These are phyloP conservation scores for Charina bottae DNA, from an alignment of 2,113 vertebrate species.

Conservation along the genomic window DNA sequence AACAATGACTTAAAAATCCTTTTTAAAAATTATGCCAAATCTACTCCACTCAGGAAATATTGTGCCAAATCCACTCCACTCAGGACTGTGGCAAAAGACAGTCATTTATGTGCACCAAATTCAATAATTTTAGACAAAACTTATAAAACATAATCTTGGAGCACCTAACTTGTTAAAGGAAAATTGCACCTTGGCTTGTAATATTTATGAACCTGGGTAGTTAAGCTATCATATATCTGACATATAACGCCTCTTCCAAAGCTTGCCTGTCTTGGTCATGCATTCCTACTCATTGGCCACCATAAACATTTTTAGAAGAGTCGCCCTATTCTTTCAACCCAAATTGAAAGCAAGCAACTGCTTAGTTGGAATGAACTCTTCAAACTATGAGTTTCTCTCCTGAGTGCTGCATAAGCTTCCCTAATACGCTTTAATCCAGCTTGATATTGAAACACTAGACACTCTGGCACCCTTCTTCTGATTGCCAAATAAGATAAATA, in stretches of 20 bases:
- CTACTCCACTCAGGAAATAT: neutral
- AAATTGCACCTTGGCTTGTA: neutral
- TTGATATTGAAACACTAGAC: conserved; percentile 64
- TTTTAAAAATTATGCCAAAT: neutral
- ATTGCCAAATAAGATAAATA: conserved; percentile 47
- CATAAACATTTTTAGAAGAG: conserved; percentile 2
- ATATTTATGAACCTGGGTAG: neutral
- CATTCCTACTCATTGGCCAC: neutral
- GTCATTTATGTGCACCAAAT: neutral
- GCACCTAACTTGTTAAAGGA: neutral
- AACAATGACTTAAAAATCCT: neutral
- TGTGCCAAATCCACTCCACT: neutral
- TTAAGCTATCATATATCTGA: neutral
- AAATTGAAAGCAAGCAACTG: conserved; percentile 53
- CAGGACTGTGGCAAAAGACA: neutral
- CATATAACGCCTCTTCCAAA: neutral
- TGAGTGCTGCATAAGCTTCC: conserved; percentile 59
- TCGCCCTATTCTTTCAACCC: conserved; percentile 41
- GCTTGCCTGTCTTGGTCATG: neutral
- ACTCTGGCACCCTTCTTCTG: conserved; percentile 62
- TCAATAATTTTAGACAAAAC: neutral
- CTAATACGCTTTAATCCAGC: conserved; percentile 70
- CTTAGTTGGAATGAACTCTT: conserved; percentile 47
- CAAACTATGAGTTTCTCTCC: conserved; percentile 57
- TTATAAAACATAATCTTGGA: neutral